Evolutionary conservation across 2,888 invertebrate genomes (phyloP).

Genomic region (Caenorhabditis afra): DNA sequence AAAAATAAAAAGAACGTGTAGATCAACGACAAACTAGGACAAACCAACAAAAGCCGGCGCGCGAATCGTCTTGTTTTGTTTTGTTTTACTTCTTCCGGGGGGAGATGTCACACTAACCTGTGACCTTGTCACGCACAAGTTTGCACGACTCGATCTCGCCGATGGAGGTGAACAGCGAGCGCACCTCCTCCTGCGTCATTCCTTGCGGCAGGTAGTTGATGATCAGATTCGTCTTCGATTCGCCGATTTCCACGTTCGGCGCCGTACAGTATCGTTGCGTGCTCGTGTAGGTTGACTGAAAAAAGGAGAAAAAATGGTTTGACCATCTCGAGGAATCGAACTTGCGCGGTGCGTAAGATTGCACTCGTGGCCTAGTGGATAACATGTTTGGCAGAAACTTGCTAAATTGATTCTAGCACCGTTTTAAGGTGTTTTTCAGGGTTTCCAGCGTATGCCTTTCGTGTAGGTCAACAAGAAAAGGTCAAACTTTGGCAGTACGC

Average conservation of each 20-base stretch:
- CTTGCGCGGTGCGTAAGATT: background rate
- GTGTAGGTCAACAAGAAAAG: no score
- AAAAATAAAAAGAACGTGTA: no score
- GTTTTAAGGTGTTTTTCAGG: no score
- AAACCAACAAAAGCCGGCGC: no score
- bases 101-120: no score
- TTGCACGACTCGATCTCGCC: conserved; percentile 99
- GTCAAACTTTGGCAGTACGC: no score
- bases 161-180: conserved; percentile 96
- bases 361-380: background rate
- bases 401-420: no score
- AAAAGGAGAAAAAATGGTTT: conserved; percentile 15
- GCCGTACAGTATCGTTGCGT: conserved; percentile 69
- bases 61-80: no score
- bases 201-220: conserved; percentile 98
- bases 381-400: no score
- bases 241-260: conserved; percentile 70
- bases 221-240: conserved; percentile 92
- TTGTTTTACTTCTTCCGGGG: no score
- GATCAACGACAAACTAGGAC: no score
- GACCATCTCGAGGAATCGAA: background rate
- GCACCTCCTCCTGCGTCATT: conserved; percentile 83
- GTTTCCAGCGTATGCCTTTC: no score
- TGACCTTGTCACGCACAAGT: conserved; percentile 97
- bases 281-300: conserved; percentile 58